These are phyloP conservation scores for Temnopleurus reevesii DNA, from an alignment of 53 echinoderm and acorn worm species.

Conservation along the genomic window DNA sequence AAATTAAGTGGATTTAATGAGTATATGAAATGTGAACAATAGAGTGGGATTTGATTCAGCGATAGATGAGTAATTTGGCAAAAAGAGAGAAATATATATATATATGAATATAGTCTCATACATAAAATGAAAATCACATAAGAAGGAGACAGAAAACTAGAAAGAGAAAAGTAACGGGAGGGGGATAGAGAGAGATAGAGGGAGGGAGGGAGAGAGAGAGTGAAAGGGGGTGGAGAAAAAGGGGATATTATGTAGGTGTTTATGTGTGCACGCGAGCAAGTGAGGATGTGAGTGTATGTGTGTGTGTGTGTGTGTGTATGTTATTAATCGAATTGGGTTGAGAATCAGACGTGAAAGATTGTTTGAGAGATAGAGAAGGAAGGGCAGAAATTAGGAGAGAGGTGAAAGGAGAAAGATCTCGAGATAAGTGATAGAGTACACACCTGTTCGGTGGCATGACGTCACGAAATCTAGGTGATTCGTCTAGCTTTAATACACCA, in stretches of 20 bases:
- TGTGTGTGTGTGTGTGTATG: no score
- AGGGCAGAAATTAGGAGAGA: not conserved
- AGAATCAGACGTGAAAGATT: not conserved
- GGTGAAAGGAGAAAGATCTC: not conserved
- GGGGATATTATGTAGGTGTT: not conserved
- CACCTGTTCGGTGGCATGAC: slow-evolving; percentile 44
- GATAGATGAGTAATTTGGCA: no score
- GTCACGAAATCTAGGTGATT: slow-evolving; percentile 42
- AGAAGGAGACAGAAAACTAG: no score
- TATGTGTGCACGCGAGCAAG: not conserved
- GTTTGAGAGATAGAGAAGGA: not conserved
- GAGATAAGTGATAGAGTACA: slow-evolving; percentile 20
- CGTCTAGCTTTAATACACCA: slow-evolving; percentile 45
- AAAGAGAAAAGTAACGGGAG: not conserved
- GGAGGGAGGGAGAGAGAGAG: not conserved
- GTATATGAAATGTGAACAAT: no score
- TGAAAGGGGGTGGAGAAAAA: not conserved
- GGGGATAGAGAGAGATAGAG: not conserved
- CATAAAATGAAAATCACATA: no score
- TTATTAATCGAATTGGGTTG: no score
- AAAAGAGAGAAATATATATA: no score
- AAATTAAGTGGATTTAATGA: not conserved
- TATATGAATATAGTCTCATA: no score
- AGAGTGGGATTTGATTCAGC: no score
- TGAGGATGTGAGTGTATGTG: no score